Percentiles rank a stretch among this genome's conserved stretches.
Conservation (phyloP, 2,888 invertebrate genomes). For the Amphipyra tragopoginis region DNA sequence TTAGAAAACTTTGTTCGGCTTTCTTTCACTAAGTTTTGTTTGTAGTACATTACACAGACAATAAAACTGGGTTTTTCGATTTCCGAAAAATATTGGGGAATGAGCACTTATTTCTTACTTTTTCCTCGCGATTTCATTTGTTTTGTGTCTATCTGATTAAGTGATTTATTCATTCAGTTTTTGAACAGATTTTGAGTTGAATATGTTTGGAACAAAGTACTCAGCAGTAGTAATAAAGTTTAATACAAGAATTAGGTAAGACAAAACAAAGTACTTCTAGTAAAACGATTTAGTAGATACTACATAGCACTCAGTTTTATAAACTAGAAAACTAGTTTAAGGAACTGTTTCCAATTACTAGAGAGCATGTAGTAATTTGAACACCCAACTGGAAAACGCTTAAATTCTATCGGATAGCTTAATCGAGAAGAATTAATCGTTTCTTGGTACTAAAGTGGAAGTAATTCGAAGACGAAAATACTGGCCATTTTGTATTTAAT, state of each 20-base stretch:
- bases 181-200: too few relatives aligned
- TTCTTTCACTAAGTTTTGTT: constrained; percentile 45
- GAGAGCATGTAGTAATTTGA: background rate
- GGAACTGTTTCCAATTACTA: background rate
- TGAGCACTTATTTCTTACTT: background rate
- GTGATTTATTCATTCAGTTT: too few relatives aligned
- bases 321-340: too few relatives aligned
- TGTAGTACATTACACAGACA: constrained; percentile 22
- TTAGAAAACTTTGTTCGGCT: constrained; percentile 52
- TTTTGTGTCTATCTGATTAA: background rate
- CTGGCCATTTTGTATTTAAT: too few relatives aligned
- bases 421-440: background rate
- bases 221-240: too few relatives aligned
- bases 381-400: background rate
- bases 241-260: too few relatives aligned
- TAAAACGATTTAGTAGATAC: too few relatives aligned
- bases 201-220: too few relatives aligned
- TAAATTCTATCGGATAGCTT: background rate
- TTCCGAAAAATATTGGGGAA: constrained; percentile 10
- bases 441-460: background rate
- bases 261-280: too few relatives aligned
- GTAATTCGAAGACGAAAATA: background rate
- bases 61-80: constrained; percentile 22
- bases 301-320: too few relatives aligned
- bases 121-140: constrained; percentile 1